Conservation (phyloP, 2,888 invertebrate species). For the Chouioia cunea region DNA sequence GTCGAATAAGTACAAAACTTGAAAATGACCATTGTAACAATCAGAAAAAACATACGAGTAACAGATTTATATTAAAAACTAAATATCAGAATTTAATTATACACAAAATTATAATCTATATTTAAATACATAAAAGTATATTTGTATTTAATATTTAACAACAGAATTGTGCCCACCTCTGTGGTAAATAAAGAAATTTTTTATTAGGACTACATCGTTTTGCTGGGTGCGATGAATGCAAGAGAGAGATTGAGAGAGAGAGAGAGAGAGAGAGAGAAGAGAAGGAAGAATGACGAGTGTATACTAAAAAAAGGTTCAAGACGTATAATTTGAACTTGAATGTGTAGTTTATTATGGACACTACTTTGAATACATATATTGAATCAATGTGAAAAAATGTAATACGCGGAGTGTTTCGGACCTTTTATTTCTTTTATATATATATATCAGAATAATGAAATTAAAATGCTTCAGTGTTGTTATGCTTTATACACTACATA, state of each 20-base stretch:
- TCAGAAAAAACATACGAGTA: constrained; percentile 13
- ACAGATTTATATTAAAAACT: constrained; percentile 23
- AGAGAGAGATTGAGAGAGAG: constrained; percentile 51
- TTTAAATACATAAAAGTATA: constrained; percentile 43
- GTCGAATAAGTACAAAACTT: constrained; percentile 18
- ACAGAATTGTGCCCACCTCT: constrained; percentile 46
- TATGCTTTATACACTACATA: constrained; percentile 48
- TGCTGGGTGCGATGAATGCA: constrained; percentile 57
- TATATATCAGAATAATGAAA: constrained; percentile 44
- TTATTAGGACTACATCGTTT: constrained; percentile 58
- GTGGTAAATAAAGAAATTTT: constrained; percentile 56
- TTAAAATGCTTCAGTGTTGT: constrained; percentile 46
- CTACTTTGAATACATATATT: constrained; percentile 59
- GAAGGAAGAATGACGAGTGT: constrained; percentile 42
- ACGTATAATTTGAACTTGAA: constrained; percentile 47
- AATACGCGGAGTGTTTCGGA: constrained; percentile 62
- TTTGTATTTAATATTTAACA: constrained; percentile 40
- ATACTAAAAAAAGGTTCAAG: constrained; percentile 45
- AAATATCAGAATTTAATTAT: constrained; percentile 14
- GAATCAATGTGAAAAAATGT: constrained; percentile 51
- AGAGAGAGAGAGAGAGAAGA: constrained; percentile 43
- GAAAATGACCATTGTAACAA: constrained; percentile 46
- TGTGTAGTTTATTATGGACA: constrained; percentile 51
- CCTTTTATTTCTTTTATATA: constrained; percentile 51
- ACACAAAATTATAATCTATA: constrained; percentile 20